Percentiles rank a stretch among this genome's conserved stretches.
Conservation (phyloP, 2,888 invertebrate genomes). For the Pogonocherus hispidulus region DNA sequence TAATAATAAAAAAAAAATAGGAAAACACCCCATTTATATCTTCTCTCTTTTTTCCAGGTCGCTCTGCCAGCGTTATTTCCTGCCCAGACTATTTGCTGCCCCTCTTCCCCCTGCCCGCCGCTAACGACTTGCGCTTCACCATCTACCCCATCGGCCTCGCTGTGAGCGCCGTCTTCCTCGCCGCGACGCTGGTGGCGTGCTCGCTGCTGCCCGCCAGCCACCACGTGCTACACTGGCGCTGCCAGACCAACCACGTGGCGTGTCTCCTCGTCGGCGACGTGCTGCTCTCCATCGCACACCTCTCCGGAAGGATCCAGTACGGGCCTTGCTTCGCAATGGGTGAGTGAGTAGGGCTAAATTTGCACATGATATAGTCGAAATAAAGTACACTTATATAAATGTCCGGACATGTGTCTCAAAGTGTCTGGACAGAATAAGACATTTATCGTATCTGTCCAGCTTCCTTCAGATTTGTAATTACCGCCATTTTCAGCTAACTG, state of each 20-base stretch:
- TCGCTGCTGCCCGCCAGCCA: slow-evolving; percentile 86
- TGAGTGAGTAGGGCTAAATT: slow-evolving; percentile 67
- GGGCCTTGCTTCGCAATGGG: slow-evolving; percentile 78
- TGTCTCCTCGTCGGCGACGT: slow-evolving; percentile 87
- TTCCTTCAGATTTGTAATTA: too few relatives aligned
- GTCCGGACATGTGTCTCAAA: too few relatives aligned
- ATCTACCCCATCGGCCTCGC: slow-evolving; percentile 84
- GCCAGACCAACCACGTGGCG: slow-evolving; percentile 89
- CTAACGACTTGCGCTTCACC: slow-evolving; percentile 75
- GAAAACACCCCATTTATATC: too few relatives aligned
- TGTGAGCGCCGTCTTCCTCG: slow-evolving; percentile 85
- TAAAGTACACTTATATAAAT: too few relatives aligned
- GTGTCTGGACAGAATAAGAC: too few relatives aligned
- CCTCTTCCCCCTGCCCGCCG: slow-evolving; percentile 41
- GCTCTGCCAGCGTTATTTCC: slow-evolving; percentile 72
- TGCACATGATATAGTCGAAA: too few relatives aligned
- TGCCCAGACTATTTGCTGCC: slow-evolving; percentile 74
- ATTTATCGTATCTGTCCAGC: too few relatives aligned
- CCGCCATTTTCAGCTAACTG: too few relatives aligned
- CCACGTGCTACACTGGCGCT: slow-evolving; percentile 90
- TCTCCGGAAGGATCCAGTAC: slow-evolving; percentile 76
- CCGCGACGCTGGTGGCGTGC: slow-evolving; percentile 84
- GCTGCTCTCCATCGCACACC: slow-evolving; percentile 83
- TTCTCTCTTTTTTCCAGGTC: slow-evolving; percentile 16
- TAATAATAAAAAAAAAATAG: too few relatives aligned